Base-by-base conservation (phyloP, 2,888 invertebrate genomes). In the Aricia artaxerxes region DNA sequence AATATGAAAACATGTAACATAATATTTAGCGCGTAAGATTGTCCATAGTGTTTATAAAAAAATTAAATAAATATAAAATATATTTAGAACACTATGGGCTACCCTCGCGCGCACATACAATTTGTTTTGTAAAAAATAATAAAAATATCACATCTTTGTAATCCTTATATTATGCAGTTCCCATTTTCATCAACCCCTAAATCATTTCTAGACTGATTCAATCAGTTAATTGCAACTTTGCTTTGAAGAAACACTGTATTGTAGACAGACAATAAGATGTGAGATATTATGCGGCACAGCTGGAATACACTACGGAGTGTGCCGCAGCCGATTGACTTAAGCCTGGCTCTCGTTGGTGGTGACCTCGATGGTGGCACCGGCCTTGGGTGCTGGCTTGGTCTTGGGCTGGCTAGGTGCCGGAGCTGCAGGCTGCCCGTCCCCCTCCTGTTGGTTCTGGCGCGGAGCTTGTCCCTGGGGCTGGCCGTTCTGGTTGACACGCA, bases 291-390 rank as follows among this genome's bases (percentile, higher is more conserved):
- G 82, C 86, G 90, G 88, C 91, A 89, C 90, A 85, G 86, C 89
- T 90, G 90, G 87, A 88, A 88, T 88, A 85, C 88, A 91, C 92
- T 92, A 91, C 90, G 85, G 85, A 85, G 83, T 85, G 88, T 88
- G 89, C 89, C 91, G 87, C 90, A 87, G 84, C 79, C 81, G 83
- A 80, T 81, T 79, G 84, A 85, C 84, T 90, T 89, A 95, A 86
- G 94, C 94, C 89, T 95, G 94, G 89, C 94, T 95, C 89, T 94
- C 94, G 85, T 92, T 93, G 86, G 93, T 92, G 84, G 94, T 92
- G 81, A 92, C 89, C 84, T 94, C 94, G 77, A 92, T 91, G 85
- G 90, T 91, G 84, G 93, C 88, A 84, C 91, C 91, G 57, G 92
- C 89, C 86, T 92, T 91, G 84, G 76, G 76, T 76, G 80, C 87